Conservation (phyloP, 1,140 invertebrate species). For the Melanaphis sacchari region DNA sequence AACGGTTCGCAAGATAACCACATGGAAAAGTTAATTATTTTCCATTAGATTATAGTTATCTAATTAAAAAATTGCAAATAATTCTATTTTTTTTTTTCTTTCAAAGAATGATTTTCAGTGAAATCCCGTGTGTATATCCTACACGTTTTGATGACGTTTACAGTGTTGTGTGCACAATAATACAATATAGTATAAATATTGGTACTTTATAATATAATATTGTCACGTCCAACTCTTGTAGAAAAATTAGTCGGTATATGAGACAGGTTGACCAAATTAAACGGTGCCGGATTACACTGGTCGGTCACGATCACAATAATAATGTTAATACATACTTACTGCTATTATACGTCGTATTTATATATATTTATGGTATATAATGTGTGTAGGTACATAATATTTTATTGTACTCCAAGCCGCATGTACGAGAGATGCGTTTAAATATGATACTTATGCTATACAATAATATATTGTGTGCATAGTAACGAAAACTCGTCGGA, state of each 20-base stretch:
- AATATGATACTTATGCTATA: neutral
- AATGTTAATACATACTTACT: neutral
- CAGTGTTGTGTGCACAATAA: neutral
- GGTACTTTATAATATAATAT: neutral
- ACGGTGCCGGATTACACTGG: neutral
- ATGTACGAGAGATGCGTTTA: neutral
- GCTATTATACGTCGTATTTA: neutral
- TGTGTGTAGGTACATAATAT: neutral
- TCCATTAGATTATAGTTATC: neutral
- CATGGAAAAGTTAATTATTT: neutral
- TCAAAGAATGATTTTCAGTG: neutral
- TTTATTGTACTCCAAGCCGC: neutral
- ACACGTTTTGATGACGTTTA: neutral
- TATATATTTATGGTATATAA: neutral
- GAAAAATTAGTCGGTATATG: neutral
- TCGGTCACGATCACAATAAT: conserved; percentile 25
- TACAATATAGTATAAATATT: neutral
- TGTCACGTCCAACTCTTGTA: neutral
- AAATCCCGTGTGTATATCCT: neutral
- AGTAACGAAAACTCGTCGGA: conserved; percentile 27
- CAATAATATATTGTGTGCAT: neutral
- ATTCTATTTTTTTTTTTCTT: neutral
- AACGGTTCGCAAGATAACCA: neutral
- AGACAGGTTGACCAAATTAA: conserved; percentile 45
- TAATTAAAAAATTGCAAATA: neutral